Evolutionary conservation across 2,888 invertebrate species (phyloP), one percentile per base, ranked within the genome.

Genomic region (Reticulitermes lucifugus): DNA sequence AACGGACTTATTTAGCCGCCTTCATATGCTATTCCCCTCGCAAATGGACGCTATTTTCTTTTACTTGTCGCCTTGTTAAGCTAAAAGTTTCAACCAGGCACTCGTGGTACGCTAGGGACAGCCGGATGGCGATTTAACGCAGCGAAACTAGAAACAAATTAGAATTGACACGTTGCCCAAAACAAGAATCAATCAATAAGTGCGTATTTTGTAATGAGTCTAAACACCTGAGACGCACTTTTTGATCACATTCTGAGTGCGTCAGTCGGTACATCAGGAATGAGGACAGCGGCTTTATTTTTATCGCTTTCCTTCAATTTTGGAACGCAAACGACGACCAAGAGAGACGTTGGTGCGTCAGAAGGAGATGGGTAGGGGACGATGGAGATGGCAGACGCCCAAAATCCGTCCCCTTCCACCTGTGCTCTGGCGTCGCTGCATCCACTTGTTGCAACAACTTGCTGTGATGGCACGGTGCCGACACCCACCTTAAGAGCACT

Each of bases 381-480:
- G 83, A 79, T 55, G 59, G 43, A 35, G 35, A 70, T 79, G 83
- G 86, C 87, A 84, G 43, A 29, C 81, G 84, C 85, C 87, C 86
- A 86, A 86, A 51, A 86, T 65, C 65, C 65, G 65, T n/a, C 65
- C 65, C 65, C 25, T 65, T 65, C 65, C 25, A 25, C 9, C 65
- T 9, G 81, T 70, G 77, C 55, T 22, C 46, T 73, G 73, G 73
- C 73, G 35, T 29, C 79, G 71, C 22, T 46, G 46, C 82, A n/a
- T 81, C 85, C 85, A 86, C 86, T 86, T 85, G 85, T 86, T 86
- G 84, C 80, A 73, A 73, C 85, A 79, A 84, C 86, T 77, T 77
- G 83, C 81, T 85, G 82, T 73, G 43, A 25, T 75, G 84, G 84
- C 85, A 79, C 22, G 22, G 12, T 75, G 83, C 81, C 85, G 55